Evolutionary conservation across 23 tunicate genomes (phyloP).

Genomic region (Halocynthia aurantium): DNA sequence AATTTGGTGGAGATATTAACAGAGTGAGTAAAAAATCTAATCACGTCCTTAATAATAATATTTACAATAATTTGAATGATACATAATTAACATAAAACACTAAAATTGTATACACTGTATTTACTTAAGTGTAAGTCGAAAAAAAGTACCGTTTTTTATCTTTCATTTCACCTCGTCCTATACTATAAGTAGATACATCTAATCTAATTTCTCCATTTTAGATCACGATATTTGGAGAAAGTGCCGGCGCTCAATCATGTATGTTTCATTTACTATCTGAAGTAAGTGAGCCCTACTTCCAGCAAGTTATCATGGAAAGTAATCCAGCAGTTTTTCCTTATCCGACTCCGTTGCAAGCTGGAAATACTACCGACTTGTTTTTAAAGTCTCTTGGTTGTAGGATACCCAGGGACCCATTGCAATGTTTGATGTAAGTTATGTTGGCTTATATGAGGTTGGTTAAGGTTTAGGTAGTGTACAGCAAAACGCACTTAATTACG

Average conservation of each 20-base stretch:
- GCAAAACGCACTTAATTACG: too few relatives aligned
- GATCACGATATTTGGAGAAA: constrained; percentile 75
- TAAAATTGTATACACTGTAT: too few relatives aligned
- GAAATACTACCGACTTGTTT: not conserved
- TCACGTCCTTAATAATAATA: too few relatives aligned
- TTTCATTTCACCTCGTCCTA: not conserved
- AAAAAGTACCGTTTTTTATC: not conserved
- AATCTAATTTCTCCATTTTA: not conserved
- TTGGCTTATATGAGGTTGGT: not conserved
- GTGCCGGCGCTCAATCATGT: constrained; percentile 73
- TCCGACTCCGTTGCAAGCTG: not conserved
- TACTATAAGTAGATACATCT: not conserved
- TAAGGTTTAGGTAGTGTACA: too few relatives aligned
- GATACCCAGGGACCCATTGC: not conserved
- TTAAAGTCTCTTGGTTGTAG: constrained; percentile 3
- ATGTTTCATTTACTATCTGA: constrained; percentile 56
- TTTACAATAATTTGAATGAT: too few relatives aligned
- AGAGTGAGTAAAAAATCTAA: not conserved
- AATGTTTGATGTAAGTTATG: constrained; percentile 4
- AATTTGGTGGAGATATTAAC: constrained; percentile 68
- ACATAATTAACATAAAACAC: too few relatives aligned
- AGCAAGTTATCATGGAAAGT: constrained; percentile 57
- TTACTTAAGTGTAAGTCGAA: not conserved
- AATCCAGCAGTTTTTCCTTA: constrained; percentile 18
- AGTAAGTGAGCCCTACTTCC: constrained; percentile 55